These are phyloP conservation scores for Amphipoea lucens DNA, from an alignment of 2,888 invertebrate species.

Conservation along the genomic window DNA sequence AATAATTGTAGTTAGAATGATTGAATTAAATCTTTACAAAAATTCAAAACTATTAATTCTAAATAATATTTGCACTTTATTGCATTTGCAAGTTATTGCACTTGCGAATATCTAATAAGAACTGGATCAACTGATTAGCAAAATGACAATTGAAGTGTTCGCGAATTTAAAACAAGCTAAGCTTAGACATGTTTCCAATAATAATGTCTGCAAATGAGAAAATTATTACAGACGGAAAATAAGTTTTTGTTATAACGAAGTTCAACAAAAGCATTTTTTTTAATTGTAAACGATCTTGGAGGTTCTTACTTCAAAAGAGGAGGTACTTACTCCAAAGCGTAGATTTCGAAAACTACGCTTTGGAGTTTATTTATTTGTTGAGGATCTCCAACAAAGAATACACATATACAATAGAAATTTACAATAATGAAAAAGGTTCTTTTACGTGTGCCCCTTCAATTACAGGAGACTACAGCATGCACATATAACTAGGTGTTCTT, in stretches of 20 bases:
- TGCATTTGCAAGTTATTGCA: slow-evolving; percentile 1
- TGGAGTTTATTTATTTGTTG: no score
- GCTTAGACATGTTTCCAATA: neutral
- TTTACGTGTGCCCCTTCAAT: no score
- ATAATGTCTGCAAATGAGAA: neutral
- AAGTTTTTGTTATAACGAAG: neutral
- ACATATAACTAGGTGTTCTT: neutral
- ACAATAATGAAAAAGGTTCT: no score
- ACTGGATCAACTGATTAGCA: neutral
- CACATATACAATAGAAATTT: no score
- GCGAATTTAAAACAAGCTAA: neutral
- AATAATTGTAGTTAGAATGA: neutral
- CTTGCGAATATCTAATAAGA: slow-evolving; percentile 13
- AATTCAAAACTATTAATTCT: neutral
- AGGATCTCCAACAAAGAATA: no score
- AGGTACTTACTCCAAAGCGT: no score
- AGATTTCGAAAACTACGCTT: neutral
- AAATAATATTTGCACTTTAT: neutral
- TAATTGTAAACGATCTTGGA: neutral
- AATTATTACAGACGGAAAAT: neutral
- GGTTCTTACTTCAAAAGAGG: no score
- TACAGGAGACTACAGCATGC: no score
- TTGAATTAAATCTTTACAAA: neutral
- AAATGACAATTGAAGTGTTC: neutral
- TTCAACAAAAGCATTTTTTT: neutral